phyloP scores from a whole-genome alignment of 2,797 vertebrate genomes.

The Eulemur coronatus region DNA sequence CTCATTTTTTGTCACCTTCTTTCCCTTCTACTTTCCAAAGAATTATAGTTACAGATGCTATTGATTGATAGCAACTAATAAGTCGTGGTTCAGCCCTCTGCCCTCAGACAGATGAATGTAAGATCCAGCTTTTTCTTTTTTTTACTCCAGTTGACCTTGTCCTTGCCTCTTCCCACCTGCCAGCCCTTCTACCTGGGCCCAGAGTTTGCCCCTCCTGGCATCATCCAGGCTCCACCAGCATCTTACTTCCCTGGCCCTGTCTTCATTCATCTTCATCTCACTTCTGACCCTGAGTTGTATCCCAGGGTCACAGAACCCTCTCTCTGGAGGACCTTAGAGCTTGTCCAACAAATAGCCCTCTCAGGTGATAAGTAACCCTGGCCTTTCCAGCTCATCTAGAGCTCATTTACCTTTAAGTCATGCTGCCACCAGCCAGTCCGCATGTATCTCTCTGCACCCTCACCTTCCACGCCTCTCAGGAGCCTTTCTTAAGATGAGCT shows the following conservation, averaged over 20 bases:
- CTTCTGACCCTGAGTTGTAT: neutral
- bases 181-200: neutral
- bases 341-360: neutral
- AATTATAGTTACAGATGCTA: neutral
- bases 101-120: neutral
- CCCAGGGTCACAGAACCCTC: neutral
- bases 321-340: neutral
- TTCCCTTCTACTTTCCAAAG: neutral
- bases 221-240: neutral
- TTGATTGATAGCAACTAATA: neutral
- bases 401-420: neutral
- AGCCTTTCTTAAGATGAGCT: neutral
- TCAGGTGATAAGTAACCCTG: neutral
- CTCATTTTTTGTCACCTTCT: neutral
- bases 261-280: neutral
- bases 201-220: neutral
- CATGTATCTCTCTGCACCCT: rapidly evolving
- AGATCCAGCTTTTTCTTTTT: neutral
- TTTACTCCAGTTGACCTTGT: neutral
- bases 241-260: neutral
- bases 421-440: neutral
- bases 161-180: neutral
- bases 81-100: neutral
- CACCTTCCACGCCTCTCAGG: neutral
- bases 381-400: neutral